phyloP scores from a whole-genome alignment of 2,113 vertebrate species.

The Conger conger region DNA sequence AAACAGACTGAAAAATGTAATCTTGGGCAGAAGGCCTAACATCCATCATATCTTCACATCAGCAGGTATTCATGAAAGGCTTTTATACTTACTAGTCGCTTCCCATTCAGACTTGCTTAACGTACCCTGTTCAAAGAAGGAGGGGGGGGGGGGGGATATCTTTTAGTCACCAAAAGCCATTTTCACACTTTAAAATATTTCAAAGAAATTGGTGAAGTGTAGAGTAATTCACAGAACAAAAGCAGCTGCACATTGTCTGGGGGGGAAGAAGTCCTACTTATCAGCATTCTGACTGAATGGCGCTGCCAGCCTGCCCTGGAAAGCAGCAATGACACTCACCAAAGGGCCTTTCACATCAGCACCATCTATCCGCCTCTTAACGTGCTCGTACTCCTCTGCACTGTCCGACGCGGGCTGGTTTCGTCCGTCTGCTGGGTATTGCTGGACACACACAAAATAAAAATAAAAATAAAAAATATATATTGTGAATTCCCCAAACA shows the following conservation, averaged over 20 bases:
- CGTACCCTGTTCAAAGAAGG: slow-evolving; percentile 77
- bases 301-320: background rate
- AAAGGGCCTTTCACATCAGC: slow-evolving; percentile 44
- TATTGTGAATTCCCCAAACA: background rate
- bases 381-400: slow-evolving; percentile 59
- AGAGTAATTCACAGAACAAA: background rate
- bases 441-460: slow-evolving; percentile 34
- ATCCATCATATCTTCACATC: background rate
- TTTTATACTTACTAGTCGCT: slow-evolving; percentile 85
- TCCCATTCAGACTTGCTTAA: slow-evolving; percentile 95
- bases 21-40: background rate
- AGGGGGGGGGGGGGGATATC: background rate
- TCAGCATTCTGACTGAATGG: background rate
- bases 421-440: slow-evolving; percentile 42
- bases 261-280: too few species aligned
- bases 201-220: background rate
- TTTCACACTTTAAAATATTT: too few species aligned
- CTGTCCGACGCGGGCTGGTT: slow-evolving; percentile 29
- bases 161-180: background rate
- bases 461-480: background rate
- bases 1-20: too few species aligned
- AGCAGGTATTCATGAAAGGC: background rate
- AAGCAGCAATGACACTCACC: slow-evolving; percentile 45
- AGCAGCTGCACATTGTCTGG: too few species aligned
- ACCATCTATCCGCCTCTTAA: slow-evolving; percentile 48